Evolutionary conservation across 2,888 invertebrate species (phyloP).

Genomic region (Cerceris ruficornis): DNA sequence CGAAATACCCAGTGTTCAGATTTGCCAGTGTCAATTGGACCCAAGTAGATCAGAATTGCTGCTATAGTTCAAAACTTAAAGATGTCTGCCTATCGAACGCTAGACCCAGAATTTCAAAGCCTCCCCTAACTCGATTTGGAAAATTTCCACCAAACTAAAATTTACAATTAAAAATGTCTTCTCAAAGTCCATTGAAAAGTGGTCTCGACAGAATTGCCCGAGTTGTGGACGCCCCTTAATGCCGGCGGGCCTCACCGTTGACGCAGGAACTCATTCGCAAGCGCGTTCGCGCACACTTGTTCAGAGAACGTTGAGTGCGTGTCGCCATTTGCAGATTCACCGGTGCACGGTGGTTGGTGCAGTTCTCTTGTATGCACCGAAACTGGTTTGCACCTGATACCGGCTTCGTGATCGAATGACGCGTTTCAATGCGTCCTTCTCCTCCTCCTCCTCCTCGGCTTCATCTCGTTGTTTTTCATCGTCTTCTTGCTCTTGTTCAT

Average conservation of each 20-base stretch:
- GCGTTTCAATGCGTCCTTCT: conserved; percentile 76
- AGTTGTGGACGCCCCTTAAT: conserved; percentile 36
- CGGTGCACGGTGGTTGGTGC: conserved; percentile 59
- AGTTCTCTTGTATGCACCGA: conserved; percentile 65
- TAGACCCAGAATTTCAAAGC: no score
- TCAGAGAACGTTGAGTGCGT: conserved; percentile 57
- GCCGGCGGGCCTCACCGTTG: conserved; percentile 26
- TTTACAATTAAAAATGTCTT: no score
- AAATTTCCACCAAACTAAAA: no score
- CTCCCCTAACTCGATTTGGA: no score
- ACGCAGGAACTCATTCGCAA: conserved; percentile 44
- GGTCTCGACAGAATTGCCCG: background rate
- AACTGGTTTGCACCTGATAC: conserved; percentile 82
- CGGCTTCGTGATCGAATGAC: conserved; percentile 79
- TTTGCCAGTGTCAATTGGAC: no score
- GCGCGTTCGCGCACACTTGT: conserved; percentile 15
- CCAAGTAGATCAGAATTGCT: no score
- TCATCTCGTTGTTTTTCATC: conserved; percentile 44
- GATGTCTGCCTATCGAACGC: no score
- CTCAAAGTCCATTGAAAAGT: background rate
- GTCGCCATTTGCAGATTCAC: conserved; percentile 72
- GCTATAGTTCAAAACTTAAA: no score
- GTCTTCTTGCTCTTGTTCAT: conserved; percentile 32
- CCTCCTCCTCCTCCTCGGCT: conserved; percentile 44
- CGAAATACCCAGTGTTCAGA: no score